A percentile compares a stretch with the other conserved stretches of the same genome.
phyloP scores from a whole-genome alignment of 2,797 vertebrate genomes.

The Cirrhinus molitorella region DNA sequence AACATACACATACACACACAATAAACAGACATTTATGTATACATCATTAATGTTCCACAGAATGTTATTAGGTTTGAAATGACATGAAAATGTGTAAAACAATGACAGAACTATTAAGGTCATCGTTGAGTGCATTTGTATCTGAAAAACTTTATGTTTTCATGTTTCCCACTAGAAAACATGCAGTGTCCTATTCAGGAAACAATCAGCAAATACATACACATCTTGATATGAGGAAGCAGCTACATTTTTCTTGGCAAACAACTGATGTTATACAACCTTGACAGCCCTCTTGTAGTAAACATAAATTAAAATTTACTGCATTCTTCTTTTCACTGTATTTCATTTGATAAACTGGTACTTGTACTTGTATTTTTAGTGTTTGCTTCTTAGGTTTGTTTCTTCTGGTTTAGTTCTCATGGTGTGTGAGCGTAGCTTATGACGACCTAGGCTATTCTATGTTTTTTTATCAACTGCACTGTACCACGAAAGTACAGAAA shows the following conservation, averaged over 20 bases:
- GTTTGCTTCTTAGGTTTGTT: neutral
- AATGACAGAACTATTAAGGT: neutral
- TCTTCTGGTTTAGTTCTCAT: neutral
- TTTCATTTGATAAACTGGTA: neutral
- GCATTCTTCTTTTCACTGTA: neutral
- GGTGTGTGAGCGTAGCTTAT: neutral
- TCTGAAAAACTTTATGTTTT: neutral
- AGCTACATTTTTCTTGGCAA: neutral
- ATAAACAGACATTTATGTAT: neutral
- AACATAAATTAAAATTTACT: neutral
- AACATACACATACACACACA: neutral
- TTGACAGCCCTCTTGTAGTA: neutral
- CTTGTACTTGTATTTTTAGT: neutral
- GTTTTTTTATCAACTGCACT: neutral
- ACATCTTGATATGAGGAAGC: constrained; percentile 17
- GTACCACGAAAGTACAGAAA: neutral
- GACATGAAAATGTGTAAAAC: neutral
- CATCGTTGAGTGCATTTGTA: neutral
- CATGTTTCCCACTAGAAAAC: neutral
- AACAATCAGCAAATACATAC: neutral
- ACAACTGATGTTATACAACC: neutral
- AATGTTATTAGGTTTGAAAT: neutral
- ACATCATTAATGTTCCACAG: neutral
- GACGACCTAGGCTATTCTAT: neutral
- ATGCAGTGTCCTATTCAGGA: no score